Evolutionary conservation across 2,888 invertebrate genomes (phyloP), one percentile per base, ranked within the genome.

Genomic region (Phymatocera aterrima): DNA sequence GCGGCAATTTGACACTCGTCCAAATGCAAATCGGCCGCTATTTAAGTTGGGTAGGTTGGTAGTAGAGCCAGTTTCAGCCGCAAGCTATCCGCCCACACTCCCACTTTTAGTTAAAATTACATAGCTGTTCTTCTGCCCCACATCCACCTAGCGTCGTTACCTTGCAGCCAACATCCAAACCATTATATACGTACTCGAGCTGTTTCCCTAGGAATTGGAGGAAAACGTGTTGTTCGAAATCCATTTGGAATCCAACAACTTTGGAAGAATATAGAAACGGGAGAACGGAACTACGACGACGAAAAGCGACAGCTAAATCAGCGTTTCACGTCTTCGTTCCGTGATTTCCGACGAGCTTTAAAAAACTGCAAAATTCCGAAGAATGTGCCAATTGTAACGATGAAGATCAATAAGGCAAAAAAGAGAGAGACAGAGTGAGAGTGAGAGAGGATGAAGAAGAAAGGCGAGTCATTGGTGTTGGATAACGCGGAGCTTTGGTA

Each of bases 1-100:
- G 51, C 72, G 48, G 72, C 72, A 72, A 72, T 72, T 72, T 72
- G 72, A 72, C 72, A 72, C 72, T 72, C 72, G 72, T 72, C 72
- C 72, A 72, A 72, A 72, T 72, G 72, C 72, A 72, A 72, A 72
- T 72, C 72, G 72, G 34, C 51, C 48, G 31, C 72, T 51, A 72
- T 72, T 72, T 72, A 72, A 72, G 72, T 72, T 72, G 24, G 57
- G 57, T 28, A 57, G 40, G 40, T 4, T 40, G 40, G 40, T n/a
- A n/a, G 37, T 12, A 8, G 51, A 72, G 51, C 72, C 51, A 72
- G 72, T 72, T 72, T 72, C 72, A 72, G 72, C 72, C 72, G 72
- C 48, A 51, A 72, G 72, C 51, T 51, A 72, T 72, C 72, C 34
- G 34, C n/a, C 15, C 37, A 3, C 61, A 3, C 34, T 34, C 60